These are phyloP conservation scores for Crenuchus spilurus DNA, from an alignment of 2,797 vertebrate genomes.

Conservation along the genomic window DNA sequence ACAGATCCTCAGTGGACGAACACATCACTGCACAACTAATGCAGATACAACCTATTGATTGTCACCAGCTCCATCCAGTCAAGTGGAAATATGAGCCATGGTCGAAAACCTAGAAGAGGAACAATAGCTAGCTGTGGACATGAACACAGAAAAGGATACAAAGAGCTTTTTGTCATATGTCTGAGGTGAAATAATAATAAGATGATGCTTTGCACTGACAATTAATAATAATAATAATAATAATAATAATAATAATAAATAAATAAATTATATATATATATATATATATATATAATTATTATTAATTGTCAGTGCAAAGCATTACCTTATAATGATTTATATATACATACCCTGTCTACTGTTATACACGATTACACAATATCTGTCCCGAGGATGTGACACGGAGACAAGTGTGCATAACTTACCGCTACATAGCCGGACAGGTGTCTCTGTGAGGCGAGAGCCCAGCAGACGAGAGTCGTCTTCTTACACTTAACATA, in stretches of 20 bases:
- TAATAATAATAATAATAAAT: too few relatives aligned
- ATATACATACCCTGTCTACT: background rate
- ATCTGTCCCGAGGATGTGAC: background rate
- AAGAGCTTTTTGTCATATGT: background rate
- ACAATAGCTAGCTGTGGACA: background rate
- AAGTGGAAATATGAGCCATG: slow-evolving; percentile 7
- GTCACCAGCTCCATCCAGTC: slow-evolving; percentile 8
- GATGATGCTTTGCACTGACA: background rate
- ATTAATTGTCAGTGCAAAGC: background rate
- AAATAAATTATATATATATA: too few relatives aligned
- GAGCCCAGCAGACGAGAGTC: background rate
- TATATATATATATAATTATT: too few relatives aligned
- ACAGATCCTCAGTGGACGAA: slow-evolving; percentile 18
- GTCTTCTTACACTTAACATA: background rate
- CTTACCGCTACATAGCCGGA: slow-evolving; percentile 47
- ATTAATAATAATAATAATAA: too few relatives aligned
- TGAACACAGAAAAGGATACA: background rate
- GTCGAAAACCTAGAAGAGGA: background rate
- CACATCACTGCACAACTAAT: slow-evolving; percentile 39
- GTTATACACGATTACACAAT: background rate
- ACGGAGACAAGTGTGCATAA: slow-evolving; percentile 24
- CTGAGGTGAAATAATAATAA: background rate
- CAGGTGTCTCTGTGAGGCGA: slow-evolving; percentile 31
- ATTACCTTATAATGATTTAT: background rate
- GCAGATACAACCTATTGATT: slow-evolving; percentile 31